These are phyloP conservation scores for Chlamydotis undulata DNA, from an alignment of 2,113 vertebrate genomes.

Conservation along the genomic window DNA sequence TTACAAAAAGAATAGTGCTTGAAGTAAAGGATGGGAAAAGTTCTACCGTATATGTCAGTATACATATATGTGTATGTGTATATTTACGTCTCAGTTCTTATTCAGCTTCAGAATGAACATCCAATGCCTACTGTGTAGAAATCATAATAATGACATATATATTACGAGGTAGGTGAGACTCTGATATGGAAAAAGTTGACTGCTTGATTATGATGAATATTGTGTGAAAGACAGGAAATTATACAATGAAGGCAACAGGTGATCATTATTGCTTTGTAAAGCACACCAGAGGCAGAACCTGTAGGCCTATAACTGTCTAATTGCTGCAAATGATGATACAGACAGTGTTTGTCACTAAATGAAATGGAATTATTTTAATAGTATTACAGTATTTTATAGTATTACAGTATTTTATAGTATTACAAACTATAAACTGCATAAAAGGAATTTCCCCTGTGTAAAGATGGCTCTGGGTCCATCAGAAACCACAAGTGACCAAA, in stretches of 20 bases:
- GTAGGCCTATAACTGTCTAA: not conserved
- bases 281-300: not conserved
- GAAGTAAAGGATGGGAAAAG: not conserved
- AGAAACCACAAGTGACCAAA: not conserved
- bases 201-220: not conserved
- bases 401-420: no score
- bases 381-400: no score
- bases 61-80: accelerated
- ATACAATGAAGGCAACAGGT: not conserved
- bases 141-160: no score
- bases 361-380: not conserved
- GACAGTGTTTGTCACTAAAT: not conserved
- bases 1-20: not conserved
- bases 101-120: not conserved
- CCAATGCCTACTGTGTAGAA: not conserved
- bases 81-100: not conserved
- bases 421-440: not conserved
- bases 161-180: not conserved
- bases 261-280: not conserved
- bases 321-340: not conserved
- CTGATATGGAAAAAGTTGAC: not conserved
- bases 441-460: not conserved
- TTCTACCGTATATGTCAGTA: not conserved
- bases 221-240: not conserved
- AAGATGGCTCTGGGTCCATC: accelerated